Evolutionary conservation across 2,888 invertebrate genomes (phyloP).

Genomic region (Eucera pruinosa): DNA sequence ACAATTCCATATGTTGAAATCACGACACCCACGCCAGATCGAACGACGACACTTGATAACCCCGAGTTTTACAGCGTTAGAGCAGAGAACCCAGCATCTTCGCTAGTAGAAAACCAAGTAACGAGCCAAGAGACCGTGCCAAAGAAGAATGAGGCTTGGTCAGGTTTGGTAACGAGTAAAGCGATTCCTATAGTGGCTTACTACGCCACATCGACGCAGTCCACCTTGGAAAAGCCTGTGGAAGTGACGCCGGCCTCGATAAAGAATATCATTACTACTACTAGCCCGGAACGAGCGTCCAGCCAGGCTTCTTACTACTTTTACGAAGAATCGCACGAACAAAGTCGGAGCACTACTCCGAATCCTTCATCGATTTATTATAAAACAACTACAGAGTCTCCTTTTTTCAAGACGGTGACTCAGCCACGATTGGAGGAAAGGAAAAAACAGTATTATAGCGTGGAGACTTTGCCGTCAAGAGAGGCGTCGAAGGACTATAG

Average conservation of each 20-base stretch:
- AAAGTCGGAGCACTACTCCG: slow-evolving; percentile 71
- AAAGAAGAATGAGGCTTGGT: slow-evolving; percentile 81
- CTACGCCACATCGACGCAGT: slow-evolving; percentile 86
- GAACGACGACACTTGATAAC: slow-evolving; percentile 64
- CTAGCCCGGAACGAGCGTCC: slow-evolving; percentile 64
- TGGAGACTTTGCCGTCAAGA: slow-evolving; percentile 64
- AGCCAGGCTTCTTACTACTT: slow-evolving; percentile 88
- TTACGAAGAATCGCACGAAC: slow-evolving; percentile 86
- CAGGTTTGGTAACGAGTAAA: slow-evolving; percentile 86
- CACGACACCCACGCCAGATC: slow-evolving; percentile 70
- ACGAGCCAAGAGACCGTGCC: slow-evolving; percentile 76
- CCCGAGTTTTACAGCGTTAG: slow-evolving; percentile 64
- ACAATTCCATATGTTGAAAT: slow-evolving; percentile 64
- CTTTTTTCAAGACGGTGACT: slow-evolving; percentile 68
- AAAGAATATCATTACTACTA: slow-evolving; percentile 71
- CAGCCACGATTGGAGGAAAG: slow-evolving; percentile 49
- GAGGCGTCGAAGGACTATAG: slow-evolving; percentile 73
- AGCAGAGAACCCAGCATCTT: too few species aligned
- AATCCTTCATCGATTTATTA: slow-evolving; percentile 69
- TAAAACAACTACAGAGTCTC: slow-evolving; percentile 74
- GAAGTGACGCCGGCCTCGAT: slow-evolving; percentile 77
- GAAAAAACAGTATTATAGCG: slow-evolving; percentile 71
- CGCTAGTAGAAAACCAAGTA: slow-evolving; percentile 72
- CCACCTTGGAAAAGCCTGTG: slow-evolving; percentile 74
- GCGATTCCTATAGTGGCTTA: slow-evolving; percentile 87